Conservation (phyloP, 1,140 invertebrate species). For the Andricus grossulariae region DNA sequence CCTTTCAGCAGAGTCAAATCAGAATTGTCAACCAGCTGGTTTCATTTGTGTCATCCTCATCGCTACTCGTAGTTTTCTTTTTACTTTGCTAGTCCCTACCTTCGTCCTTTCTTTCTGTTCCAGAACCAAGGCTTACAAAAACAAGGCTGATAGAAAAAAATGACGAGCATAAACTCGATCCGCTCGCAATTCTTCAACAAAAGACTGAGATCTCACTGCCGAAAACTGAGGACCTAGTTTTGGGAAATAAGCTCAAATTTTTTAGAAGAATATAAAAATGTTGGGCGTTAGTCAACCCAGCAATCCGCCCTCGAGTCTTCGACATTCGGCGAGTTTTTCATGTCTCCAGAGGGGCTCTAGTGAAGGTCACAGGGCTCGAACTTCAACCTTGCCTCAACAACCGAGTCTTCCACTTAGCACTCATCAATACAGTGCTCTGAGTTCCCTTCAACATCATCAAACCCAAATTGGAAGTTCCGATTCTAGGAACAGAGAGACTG, state of each 20-base stretch:
- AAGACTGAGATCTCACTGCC: background rate
- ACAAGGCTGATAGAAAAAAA: background rate
- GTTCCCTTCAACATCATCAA: conserved; percentile 41
- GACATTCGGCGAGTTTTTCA: conserved; percentile 77
- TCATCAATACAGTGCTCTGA: conserved; percentile 56
- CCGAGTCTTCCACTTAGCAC: conserved; percentile 60
- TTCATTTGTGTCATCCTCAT: conserved; percentile 46
- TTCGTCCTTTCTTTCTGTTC: conserved; percentile 71
- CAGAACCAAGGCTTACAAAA: conserved; percentile 50
- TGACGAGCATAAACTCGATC: conserved; percentile 13
- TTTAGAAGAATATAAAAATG: conserved; percentile 57
- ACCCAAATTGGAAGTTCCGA: conserved; percentile 42
- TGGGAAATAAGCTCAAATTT: conserved; percentile 47
- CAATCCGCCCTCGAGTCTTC: conserved; percentile 72
- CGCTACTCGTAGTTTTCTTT: conserved; percentile 59
- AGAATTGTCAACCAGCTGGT: no score
- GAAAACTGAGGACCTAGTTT: conserved; percentile 1
- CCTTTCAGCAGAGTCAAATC: no score
- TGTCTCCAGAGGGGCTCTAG: conserved; percentile 72
- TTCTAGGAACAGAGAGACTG: conserved; percentile 36
- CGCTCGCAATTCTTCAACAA: background rate
- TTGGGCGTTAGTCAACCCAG: conserved; percentile 73
- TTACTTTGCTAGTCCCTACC: conserved; percentile 70
- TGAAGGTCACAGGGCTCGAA: conserved; percentile 72
- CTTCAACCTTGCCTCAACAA: conserved; percentile 74